These are phyloP conservation scores for Temnothorax unifasciatus DNA, from an alignment of 2,888 invertebrate genomes.

Conservation along the genomic window DNA sequence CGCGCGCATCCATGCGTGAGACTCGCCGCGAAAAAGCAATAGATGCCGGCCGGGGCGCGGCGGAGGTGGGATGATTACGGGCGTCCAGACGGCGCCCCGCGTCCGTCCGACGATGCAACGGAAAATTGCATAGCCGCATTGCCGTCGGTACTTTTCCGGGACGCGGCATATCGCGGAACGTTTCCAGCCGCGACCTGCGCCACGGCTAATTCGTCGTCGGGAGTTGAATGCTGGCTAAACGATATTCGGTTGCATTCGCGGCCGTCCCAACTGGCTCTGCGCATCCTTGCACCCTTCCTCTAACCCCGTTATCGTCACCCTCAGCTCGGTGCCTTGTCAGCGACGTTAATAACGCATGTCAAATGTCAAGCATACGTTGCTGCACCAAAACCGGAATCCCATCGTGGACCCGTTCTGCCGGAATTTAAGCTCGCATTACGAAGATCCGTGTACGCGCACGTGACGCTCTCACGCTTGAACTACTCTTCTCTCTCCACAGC, in stretches of 20 bases:
- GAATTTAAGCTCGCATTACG: slow-evolving; percentile 38
- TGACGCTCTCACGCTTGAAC: neutral
- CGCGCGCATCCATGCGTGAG: slow-evolving; percentile 27
- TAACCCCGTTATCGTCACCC: slow-evolving; percentile 67
- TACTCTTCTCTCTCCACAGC: neutral
- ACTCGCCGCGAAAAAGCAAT: slow-evolving; percentile 33
- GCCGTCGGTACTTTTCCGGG: slow-evolving; percentile 42
- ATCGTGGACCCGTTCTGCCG: slow-evolving; percentile 45
- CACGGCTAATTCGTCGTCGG: slow-evolving; percentile 67
- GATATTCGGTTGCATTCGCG: slow-evolving; percentile 61
- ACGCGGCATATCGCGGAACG: slow-evolving; percentile 44
- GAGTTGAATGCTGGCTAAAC: slow-evolving; percentile 59
- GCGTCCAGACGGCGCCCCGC: slow-evolving; percentile 49
- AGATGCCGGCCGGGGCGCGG: neutral
- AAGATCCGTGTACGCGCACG: neutral
- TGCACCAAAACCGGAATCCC: slow-evolving; percentile 56
- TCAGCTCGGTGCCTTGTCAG: slow-evolving; percentile 51
- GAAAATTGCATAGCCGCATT: slow-evolving; percentile 25
- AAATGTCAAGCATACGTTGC: slow-evolving; percentile 68
- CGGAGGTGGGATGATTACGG: neutral
- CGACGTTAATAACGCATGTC: slow-evolving; percentile 72
- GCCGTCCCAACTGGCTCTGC: slow-evolving; percentile 45
- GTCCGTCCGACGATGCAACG: slow-evolving; percentile 26
- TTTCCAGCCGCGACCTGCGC: slow-evolving; percentile 48
- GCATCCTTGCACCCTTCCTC: slow-evolving; percentile 22